Conservation (phyloP, 2,113 vertebrate species). For the Sebastes schlegelii region DNA sequence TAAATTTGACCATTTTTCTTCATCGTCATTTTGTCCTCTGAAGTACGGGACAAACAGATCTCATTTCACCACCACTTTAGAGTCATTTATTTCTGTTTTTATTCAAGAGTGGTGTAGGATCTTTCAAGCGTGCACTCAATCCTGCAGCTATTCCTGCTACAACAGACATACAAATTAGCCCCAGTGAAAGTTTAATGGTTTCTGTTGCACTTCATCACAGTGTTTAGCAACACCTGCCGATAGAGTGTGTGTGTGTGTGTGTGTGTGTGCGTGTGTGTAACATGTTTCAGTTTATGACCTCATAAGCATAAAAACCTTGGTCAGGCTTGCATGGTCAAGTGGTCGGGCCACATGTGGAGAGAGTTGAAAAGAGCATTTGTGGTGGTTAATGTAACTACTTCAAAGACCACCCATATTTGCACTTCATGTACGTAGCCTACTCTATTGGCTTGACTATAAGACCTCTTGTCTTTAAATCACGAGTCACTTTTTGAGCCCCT, state of each 20-base stretch:
- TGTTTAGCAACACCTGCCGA: conserved; percentile 41
- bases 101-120: conserved; percentile 19
- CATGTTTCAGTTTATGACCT: conserved; percentile 44
- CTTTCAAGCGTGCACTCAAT: conserved; percentile 2
- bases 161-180: conserved; percentile 37
- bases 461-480: not conserved
- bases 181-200: conserved; percentile 25
- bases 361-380: conserved; percentile 52
- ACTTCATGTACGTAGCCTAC: conserved; percentile 12
- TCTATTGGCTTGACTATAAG: not conserved
- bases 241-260: conserved; percentile 9
- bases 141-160: not conserved
- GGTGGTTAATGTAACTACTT: conserved; percentile 43
- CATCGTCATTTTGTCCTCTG: conserved; percentile 45
- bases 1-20: conserved; percentile 51
- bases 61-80: conserved; percentile 35
- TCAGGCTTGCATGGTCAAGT: conserved; percentile 25
- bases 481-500: not conserved
- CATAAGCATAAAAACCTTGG: conserved; percentile 39
- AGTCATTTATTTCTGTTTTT: conserved; percentile 45
- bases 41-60: conserved; percentile 23
- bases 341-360: conserved; percentile 59
- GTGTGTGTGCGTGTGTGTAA: conserved; percentile 7
- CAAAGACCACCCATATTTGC: conserved; percentile 67
- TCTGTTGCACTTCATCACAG: conserved; percentile 21